A percentile compares a stretch with the other conserved stretches of the same genome.
These are phyloP conservation scores for Anoncus sp. DNA, from an alignment of 2,888 invertebrate genomes.

Conservation along the genomic window DNA sequence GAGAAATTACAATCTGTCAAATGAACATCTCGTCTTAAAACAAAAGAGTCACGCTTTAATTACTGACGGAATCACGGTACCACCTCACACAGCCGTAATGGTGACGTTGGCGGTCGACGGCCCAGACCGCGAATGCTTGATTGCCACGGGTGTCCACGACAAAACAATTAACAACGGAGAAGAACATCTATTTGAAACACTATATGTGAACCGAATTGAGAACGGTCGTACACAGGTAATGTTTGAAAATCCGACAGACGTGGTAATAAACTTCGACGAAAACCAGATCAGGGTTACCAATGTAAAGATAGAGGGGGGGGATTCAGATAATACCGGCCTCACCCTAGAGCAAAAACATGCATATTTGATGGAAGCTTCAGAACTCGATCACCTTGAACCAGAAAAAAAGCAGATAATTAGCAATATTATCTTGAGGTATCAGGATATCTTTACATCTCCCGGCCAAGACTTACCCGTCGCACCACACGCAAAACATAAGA, in stretches of 20 bases:
- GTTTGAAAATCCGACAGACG: conserved; percentile 24
- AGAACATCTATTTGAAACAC: conserved; percentile 3
- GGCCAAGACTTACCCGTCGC: conserved; percentile 15
- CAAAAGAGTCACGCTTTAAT: conserved; percentile 20
- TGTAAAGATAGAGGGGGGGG: conserved; percentile 29
- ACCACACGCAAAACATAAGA: conserved; percentile 15
- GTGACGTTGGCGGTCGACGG: conserved; percentile 17
- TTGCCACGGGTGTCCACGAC: conserved; percentile 14
- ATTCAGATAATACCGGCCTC: conserved; percentile 5
- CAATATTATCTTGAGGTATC: conserved; percentile 17
- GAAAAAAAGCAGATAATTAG: conserved; percentile 19
- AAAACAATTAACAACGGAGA: conserved; percentile 11
- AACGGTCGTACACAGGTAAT: conserved; percentile 8
- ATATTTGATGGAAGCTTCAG: conserved; percentile 13
- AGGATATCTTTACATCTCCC: conserved; percentile 24
- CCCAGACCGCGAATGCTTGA: conserved; percentile 23
- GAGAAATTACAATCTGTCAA: conserved; percentile 10
- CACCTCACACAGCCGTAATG: conserved; percentile 29
- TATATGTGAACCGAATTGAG: background rate
- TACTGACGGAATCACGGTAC: conserved; percentile 28
- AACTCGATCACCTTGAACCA: conserved; percentile 26
- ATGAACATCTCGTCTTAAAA: conserved; percentile 20
- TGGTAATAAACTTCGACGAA: conserved; percentile 25
- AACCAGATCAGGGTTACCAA: conserved; percentile 18
- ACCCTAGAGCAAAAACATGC: conserved; percentile 4